A percentile compares a stretch with the other conserved stretches of the same genome.
Conservation (phyloP, 2,888 invertebrate species). For the Spisula subtruncata region DNA sequence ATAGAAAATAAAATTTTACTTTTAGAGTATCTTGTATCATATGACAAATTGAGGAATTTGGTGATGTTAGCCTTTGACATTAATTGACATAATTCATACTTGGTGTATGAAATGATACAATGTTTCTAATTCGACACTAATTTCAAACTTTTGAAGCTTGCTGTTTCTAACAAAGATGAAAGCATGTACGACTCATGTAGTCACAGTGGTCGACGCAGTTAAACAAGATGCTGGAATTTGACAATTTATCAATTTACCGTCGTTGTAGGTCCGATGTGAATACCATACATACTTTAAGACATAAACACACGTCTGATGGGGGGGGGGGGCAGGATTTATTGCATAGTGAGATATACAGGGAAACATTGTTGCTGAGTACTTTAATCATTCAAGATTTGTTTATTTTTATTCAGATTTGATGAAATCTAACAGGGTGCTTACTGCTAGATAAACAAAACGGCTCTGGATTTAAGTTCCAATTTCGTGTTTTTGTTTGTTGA, state of each 20-base stretch:
- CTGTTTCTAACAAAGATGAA: constrained; percentile 12
- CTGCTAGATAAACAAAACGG: neutral
- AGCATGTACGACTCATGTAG: neutral
- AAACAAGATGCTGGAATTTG: constrained; percentile 21
- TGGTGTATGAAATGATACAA: neutral
- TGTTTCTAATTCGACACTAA: neutral
- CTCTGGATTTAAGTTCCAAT: neutral
- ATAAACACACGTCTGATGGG: constrained; percentile 2
- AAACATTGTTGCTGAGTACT: neutral
- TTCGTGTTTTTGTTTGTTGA: neutral
- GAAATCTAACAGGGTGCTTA: neutral
- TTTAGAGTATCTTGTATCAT: neutral
- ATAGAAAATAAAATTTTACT: neutral
- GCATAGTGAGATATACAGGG: neutral
- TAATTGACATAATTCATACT: constrained; percentile 4
- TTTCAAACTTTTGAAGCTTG: neutral
- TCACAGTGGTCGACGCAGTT: neutral
- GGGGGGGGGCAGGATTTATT: neutral
- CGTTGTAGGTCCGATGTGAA: constrained; percentile 2
- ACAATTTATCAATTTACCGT: constrained; percentile 14
- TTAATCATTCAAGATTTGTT: constrained; percentile 15
- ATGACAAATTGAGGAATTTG: neutral
- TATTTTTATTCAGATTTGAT: neutral
- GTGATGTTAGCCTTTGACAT: constrained; percentile 4
- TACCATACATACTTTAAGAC: neutral